phyloP scores from a whole-genome alignment of 2,888 invertebrate genomes.

The Gortyna flavago region DNA sequence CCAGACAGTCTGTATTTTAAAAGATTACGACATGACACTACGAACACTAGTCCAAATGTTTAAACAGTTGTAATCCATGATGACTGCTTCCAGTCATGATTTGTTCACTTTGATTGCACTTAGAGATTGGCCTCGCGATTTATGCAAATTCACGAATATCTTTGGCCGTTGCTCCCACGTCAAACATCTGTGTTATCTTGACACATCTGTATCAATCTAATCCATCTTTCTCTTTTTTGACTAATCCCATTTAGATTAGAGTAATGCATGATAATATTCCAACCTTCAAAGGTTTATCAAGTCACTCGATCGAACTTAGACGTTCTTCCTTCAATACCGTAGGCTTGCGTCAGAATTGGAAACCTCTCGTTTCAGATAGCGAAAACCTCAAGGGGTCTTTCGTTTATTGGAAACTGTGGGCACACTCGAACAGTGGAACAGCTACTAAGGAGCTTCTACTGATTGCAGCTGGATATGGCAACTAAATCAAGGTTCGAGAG shows the following conservation, averaged over 20 bases:
- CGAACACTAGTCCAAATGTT: constrained; percentile 25
- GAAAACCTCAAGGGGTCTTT: constrained; percentile 86
- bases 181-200: constrained; percentile 44
- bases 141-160: constrained; percentile 42
- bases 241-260: constrained; percentile 61
- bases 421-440: constrained; percentile 83
- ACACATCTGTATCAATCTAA: constrained; percentile 60
- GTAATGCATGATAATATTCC: constrained; percentile 75
- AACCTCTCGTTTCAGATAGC: constrained; percentile 90
- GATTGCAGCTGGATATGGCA: constrained; percentile 90
- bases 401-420: constrained; percentile 84
- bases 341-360: constrained; percentile 88
- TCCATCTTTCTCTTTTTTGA: constrained; percentile 54
- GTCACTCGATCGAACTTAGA: constrained; percentile 73
- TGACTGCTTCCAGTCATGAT: constrained; percentile 40
- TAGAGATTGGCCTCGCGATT: constrained; percentile 29
- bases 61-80: constrained; percentile 51
- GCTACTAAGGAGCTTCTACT: constrained; percentile 90
- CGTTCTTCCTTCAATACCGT: constrained; percentile 78
- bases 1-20: constrained; percentile 41
- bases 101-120: constrained; percentile 36
- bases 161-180: constrained; percentile 22
- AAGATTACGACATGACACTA: constrained; percentile 50
- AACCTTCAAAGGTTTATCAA: constrained; percentile 76
- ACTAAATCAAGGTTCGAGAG: constrained; percentile 90